Evolutionary conservation across 2,797 vertebrate species (phyloP).

Genomic region (Tangara arthus): DNA sequence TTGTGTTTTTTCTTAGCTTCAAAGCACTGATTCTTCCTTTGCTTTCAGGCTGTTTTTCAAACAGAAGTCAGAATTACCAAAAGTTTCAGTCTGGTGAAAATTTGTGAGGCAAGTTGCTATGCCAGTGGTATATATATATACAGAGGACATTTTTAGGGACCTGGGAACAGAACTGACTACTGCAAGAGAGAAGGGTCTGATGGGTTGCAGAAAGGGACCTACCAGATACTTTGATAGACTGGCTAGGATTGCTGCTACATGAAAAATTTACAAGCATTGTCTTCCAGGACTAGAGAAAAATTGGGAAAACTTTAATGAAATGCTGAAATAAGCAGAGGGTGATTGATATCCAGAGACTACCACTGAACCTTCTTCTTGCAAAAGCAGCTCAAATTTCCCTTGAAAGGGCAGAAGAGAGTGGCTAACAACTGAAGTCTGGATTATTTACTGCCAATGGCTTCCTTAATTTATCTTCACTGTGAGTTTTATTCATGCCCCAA

Average conservation of each 20-base stretch:
- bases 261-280: background rate
- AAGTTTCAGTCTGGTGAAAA: background rate
- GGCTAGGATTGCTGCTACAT: background rate
- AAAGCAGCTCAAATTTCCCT: background rate
- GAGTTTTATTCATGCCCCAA: background rate
- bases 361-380: background rate
- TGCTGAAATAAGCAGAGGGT: background rate
- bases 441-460: background rate
- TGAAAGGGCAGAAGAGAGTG: background rate
- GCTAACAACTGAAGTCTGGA: background rate
- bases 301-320: background rate
- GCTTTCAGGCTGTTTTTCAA: background rate
- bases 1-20: rapidly evolving
- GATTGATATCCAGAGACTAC: background rate
- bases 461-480: background rate
- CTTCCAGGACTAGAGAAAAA: background rate
- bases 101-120: background rate
- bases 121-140: background rate
- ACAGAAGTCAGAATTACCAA: background rate
- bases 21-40: background rate
- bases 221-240: background rate
- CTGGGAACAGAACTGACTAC: background rate
- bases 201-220: background rate
- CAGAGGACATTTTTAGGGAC: background rate
- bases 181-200: background rate